Evolutionary conservation across 2,888 invertebrate species (phyloP).

Genomic region (Plagodis pulveraria): DNA sequence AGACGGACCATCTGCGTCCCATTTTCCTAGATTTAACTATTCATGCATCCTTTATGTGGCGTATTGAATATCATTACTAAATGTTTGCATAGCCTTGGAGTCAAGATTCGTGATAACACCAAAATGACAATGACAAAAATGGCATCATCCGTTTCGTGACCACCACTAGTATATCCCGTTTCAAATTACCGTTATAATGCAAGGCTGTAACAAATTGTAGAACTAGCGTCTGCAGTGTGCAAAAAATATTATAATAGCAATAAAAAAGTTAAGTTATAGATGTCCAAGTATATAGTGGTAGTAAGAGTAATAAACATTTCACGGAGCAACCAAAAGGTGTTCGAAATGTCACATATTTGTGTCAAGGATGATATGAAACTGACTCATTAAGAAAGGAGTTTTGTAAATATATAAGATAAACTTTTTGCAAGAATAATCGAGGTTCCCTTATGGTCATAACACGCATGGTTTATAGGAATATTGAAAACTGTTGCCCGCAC

Average conservation of each 20-base stretch:
- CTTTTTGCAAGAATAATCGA: not conserved
- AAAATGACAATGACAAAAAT: constrained; percentile 61
- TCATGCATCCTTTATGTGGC: not conserved
- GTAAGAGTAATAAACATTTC: no score
- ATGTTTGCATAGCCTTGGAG: constrained; percentile 47
- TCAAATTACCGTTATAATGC: constrained; percentile 59
- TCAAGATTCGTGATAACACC: constrained; percentile 49
- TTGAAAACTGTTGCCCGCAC: no score
- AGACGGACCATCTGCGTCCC: constrained; percentile 49
- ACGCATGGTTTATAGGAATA: no score
- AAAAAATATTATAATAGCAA: constrained; percentile 13
- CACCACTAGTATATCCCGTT: constrained; percentile 65
- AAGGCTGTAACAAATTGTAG: constrained; percentile 56
- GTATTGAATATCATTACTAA: constrained; percentile 35
- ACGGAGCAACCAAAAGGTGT: no score
- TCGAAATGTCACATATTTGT: constrained; percentile 3
- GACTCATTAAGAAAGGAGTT: constrained; percentile 2
- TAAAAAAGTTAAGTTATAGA: constrained; percentile 1
- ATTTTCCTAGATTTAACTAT: constrained; percentile 43
- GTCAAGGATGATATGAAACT: constrained; percentile 13
- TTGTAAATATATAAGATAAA: not conserved
- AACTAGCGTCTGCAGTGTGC: constrained; percentile 24
- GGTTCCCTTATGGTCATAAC: no score
- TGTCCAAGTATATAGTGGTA: no score
- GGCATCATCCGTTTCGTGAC: constrained; percentile 65